phyloP scores from a whole-genome alignment of 2,888 invertebrate species.

The Thelaira solivaga region DNA sequence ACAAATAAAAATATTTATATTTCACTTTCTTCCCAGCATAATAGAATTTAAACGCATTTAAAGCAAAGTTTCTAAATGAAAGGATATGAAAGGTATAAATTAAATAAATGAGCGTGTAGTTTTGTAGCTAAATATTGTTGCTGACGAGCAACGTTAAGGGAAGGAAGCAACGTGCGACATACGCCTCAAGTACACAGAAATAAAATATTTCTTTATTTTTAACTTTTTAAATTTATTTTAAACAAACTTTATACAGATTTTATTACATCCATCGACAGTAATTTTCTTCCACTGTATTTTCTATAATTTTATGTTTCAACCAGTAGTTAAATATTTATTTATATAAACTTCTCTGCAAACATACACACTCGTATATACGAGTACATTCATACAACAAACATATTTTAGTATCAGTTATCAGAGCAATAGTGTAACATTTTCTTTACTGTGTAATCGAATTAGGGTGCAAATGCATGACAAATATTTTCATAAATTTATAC shows the following conservation, averaged over 20 bases:
- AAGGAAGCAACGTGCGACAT: neutral
- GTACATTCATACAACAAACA: neutral
- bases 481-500: slow-evolving; percentile 73
- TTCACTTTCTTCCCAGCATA: slow-evolving; percentile 39
- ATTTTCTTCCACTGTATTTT: slow-evolving; percentile 20
- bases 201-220: neutral
- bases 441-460: slow-evolving; percentile 62
- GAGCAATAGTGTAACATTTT: slow-evolving; percentile 2
- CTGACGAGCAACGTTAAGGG: neutral
- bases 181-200: neutral
- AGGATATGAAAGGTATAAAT: slow-evolving; percentile 17
- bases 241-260: neutral
- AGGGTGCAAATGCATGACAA: slow-evolving; percentile 73
- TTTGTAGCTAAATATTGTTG: neutral
- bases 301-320: slow-evolving; percentile 5
- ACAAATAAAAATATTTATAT: slow-evolving; percentile 56
- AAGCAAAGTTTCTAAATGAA: neutral
- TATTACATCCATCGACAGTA: too few relatives aligned
- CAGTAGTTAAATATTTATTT: slow-evolving; percentile 35
- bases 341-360: neutral
- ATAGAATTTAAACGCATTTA: slow-evolving; percentile 10
- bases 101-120: slow-evolving; percentile 10
- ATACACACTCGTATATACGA: neutral
- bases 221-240: neutral
- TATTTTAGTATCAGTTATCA: neutral